Base-by-base conservation (phyloP, 1,140 invertebrate genomes). In the Drosophila pseudoobscura region DNA sequence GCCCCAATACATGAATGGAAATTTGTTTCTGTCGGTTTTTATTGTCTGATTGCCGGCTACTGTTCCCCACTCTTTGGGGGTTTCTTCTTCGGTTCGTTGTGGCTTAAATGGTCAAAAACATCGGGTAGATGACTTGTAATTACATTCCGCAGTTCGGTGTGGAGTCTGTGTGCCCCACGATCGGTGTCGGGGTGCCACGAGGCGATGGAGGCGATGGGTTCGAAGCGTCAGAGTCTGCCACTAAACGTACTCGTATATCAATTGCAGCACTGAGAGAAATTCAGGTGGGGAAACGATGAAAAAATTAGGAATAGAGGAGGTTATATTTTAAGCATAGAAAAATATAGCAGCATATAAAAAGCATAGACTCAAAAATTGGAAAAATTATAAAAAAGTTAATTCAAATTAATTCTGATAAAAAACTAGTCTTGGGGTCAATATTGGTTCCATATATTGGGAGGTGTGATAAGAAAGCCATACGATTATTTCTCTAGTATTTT, bases 51-150 rank as follows among this genome's bases (percentile, higher is more conserved):
- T 85, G 20, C 6, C 15, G 29, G 76, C 80, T 84, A 80, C 80
- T 87, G 80, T 87, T 62, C 53, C 46, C 60, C 60, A 2, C 9
- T 4, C 11, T 13, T 1, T 0, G 17, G 17, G 35, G 35, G 35
- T 39, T 5, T 39, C 35, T 62, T 55, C 63, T 56, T 41, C 45
- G 31, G 43, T 72, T 6, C 54, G 53, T 65, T 72, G 65, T 82
- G 51, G 82, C 83, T 88, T 87, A 87, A 87, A 87, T 88, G 83
- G 83, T 87, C 83, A 87, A 87, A 87, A 88, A 88, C 83, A 87
- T 87, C 78, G 70, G 78, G 62, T 87, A 75, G 83, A 87, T 87
- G 83, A 87, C 83, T 87, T 87, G 83, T 82, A 87, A 88, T 87
- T 87, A 82, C 52, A 41, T 52, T 39, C 69, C 46, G 51, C 43